Conservation (phyloP, 2,113 vertebrate genomes). For the Strix aluco region DNA sequence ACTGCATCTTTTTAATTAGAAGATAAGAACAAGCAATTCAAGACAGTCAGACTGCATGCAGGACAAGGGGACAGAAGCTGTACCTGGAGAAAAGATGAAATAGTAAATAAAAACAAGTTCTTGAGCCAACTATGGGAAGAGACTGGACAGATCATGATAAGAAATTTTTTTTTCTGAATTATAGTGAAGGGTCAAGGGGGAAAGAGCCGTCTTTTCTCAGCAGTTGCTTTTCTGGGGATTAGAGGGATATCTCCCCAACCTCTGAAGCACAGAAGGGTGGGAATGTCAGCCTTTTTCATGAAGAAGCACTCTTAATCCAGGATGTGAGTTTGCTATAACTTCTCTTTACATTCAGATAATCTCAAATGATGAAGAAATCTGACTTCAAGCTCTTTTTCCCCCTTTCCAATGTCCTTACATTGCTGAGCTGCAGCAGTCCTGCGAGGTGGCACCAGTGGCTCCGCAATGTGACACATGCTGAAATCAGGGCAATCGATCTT, state of each 20-base stretch:
- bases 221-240: not conserved
- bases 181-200: not conserved
- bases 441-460: fast-evolving
- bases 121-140: not conserved
- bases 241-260: not conserved
- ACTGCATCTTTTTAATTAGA: not conserved
- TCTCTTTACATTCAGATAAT: not conserved
- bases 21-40: not conserved
- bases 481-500: not conserved
- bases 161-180: not conserved
- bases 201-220: not conserved
- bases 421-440: not conserved
- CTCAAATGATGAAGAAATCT: not conserved
- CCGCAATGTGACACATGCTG: fast-evolving
- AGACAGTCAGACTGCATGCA: fast-evolving
- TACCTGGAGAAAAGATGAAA: not conserved
- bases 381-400: not conserved
- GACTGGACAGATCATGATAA: not conserved
- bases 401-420: not conserved
- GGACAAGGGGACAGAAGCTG: not conserved
- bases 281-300: not conserved
- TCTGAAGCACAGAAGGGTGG: not conserved
- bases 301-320: not conserved
- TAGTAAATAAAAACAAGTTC: not conserved
- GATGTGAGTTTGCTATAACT: not conserved